Conservation (phyloP, 1,140 invertebrate genomes). For the Zaprionus taronus region DNA sequence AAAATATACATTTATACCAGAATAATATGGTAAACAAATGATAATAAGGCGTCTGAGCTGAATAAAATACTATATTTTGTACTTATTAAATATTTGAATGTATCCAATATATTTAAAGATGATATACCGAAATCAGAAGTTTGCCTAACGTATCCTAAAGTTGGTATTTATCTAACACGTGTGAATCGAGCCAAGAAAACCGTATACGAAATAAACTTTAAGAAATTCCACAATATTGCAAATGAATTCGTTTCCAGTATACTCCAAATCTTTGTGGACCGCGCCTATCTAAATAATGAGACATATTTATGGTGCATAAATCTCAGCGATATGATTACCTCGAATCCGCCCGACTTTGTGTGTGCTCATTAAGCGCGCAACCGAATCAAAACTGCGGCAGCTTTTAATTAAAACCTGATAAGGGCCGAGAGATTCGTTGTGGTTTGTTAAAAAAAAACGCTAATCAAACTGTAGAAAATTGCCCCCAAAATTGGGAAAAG, state of each 20-base stretch:
- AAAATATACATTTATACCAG: too few species aligned
- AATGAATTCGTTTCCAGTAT: conserved; percentile 25
- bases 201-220: too few species aligned
- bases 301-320: conserved; percentile 81
- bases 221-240: not conserved
- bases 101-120: too few species aligned
- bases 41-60: too few species aligned
- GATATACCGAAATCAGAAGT: too few species aligned
- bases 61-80: too few species aligned
- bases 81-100: too few species aligned
- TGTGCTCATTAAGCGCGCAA: conserved; percentile 45
- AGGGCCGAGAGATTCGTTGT: conserved; percentile 67
- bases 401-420: conserved; percentile 77
- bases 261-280: conserved; percentile 17
- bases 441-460: conserved; percentile 65
- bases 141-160: too few species aligned
- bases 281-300: conserved; percentile 74
- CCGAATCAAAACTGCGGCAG: conserved; percentile 57
- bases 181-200: too few species aligned
- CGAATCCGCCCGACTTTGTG: conserved; percentile 9
- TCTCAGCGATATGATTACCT: conserved; percentile 65
- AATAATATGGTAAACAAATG: too few species aligned
- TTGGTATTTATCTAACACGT: too few species aligned
- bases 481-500: conserved; percentile 16
- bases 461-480: conserved; percentile 51